phyloP scores from a whole-genome alignment of 2,113 vertebrate genomes.

The Athene noctua region DNA sequence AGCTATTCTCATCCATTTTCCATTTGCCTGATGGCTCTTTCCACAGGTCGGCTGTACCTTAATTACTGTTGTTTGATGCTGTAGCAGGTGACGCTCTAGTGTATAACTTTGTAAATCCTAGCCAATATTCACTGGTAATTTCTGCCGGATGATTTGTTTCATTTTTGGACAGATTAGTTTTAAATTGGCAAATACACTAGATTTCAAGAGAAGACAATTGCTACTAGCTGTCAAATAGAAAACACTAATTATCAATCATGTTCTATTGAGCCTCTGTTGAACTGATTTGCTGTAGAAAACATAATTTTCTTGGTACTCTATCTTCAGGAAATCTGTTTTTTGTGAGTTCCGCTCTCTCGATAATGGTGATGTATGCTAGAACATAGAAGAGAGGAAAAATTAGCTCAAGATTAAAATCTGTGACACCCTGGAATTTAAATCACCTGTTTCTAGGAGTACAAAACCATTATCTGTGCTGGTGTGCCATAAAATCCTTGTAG shows the following conservation, averaged over 20 bases:
- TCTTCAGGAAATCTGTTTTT: constrained; percentile 6
- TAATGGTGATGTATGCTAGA: background rate
- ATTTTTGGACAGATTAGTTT: background rate
- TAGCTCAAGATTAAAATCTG: background rate
- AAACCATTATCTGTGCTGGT: background rate
- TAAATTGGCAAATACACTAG: background rate
- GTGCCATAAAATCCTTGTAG: background rate
- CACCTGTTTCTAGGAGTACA: background rate
- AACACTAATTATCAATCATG: constrained; percentile 2
- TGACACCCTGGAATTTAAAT: background rate
- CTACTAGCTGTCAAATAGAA: background rate
- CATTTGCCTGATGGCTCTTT: background rate
- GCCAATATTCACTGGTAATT: background rate
- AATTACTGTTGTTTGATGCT: background rate
- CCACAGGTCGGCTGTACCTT: background rate
- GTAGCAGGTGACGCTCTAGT: background rate
- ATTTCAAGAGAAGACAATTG: constrained; percentile 15
- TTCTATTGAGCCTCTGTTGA: constrained; percentile 18
- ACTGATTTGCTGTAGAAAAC: background rate
- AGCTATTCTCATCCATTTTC: background rate
- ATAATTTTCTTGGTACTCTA: background rate
- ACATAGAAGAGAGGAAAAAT: background rate
- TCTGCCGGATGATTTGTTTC: constrained; percentile 21
- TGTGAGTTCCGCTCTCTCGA: background rate
- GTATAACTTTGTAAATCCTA: background rate